Conservation (phyloP, 2,797 vertebrate genomes). For the Notolabrus celidotus region DNA sequence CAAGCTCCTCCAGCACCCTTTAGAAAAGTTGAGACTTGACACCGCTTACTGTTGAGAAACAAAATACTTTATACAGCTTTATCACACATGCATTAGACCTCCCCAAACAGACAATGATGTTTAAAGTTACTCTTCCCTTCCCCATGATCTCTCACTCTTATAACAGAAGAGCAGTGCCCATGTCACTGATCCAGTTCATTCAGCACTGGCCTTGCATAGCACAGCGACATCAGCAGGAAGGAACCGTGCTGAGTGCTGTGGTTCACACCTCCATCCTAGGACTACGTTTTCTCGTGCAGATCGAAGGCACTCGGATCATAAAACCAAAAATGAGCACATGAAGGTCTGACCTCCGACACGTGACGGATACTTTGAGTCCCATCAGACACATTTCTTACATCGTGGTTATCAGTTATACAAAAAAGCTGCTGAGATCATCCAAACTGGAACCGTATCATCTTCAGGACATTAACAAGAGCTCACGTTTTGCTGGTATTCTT, state of each 20-base stretch:
- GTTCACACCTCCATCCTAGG: not conserved
- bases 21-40: not conserved
- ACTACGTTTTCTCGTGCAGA: not conserved
- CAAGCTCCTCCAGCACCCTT: no score
- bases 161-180: slow-evolving; percentile 3
- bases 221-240: not conserved
- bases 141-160: not conserved
- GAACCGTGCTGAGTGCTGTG: not conserved
- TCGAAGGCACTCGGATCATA: slow-evolving; percentile 45
- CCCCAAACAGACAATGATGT: not conserved
- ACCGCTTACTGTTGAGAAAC: not conserved
- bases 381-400: not conserved
- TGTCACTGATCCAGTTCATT: not conserved
- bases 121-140: not conserved
- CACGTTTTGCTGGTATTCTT: slow-evolving; percentile 15
- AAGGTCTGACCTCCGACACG: not conserved
- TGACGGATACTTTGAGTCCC: not conserved
- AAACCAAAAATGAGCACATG: slow-evolving; percentile 3
- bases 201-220: not conserved
- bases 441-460: slow-evolving; percentile 1
- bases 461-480: slow-evolving; percentile 2
- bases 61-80: not conserved
- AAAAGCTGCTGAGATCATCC: slow-evolving; percentile 1
- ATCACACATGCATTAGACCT: not conserved
- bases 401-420: not conserved